phyloP scores from a whole-genome alignment of 2,113 vertebrate species.

The Macrotis lagotis region DNA sequence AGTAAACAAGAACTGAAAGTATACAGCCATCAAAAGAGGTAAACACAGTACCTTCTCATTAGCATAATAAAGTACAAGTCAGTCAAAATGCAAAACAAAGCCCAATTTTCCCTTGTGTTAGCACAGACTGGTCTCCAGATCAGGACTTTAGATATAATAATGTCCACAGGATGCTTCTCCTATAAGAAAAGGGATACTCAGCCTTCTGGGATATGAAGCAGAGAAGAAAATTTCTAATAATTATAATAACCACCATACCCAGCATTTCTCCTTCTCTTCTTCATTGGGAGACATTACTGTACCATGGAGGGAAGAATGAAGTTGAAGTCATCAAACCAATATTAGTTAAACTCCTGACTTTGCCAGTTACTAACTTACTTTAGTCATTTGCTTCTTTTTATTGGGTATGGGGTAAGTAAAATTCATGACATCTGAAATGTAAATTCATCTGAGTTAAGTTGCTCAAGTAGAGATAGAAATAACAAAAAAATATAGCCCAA shows the following conservation, averaged over 20 bases:
- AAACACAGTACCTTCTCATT: background rate
- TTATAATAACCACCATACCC: background rate
- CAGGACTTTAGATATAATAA: background rate
- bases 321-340: background rate
- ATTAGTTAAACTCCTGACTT: background rate
- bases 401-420: background rate
- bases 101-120: background rate
- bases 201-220: background rate
- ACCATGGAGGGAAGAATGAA: background rate
- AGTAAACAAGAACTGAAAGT: constrained; percentile 19
- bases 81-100: constrained; percentile 38
- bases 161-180: background rate
- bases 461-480: background rate
- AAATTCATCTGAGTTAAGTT: background rate
- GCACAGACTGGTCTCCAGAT: background rate
- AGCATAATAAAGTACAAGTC: background rate
- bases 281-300: background rate
- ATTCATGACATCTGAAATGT: background rate
- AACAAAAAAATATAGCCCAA: background rate
- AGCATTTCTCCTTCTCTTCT: background rate
- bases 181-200: background rate
- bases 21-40: background rate
- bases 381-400: background rate
- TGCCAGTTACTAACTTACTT: background rate
- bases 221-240: background rate